These are phyloP conservation scores for Mico argentatus DNA, from an alignment of 2,797 vertebrate genomes.

Conservation along the genomic window DNA sequence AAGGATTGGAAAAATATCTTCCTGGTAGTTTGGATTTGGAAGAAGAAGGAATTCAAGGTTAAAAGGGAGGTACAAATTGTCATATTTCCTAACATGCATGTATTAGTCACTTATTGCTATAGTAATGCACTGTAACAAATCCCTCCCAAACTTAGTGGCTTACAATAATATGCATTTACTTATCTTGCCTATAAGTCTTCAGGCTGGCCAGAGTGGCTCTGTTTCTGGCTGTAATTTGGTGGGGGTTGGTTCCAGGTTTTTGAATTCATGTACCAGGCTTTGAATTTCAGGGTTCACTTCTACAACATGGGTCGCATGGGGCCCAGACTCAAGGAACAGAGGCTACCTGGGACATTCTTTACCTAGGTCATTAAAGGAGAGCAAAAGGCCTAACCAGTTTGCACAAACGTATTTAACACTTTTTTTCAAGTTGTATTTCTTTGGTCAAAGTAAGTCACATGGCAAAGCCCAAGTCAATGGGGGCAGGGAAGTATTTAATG, in stretches of 20 bases:
- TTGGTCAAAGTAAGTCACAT: conserved; percentile 2
- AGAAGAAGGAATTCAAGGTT: neutral
- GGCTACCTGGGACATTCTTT: neutral
- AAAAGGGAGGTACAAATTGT: neutral
- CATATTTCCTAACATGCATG: neutral
- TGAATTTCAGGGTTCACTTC: neutral
- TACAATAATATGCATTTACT: neutral
- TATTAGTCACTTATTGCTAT: neutral
- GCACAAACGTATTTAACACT: neutral
- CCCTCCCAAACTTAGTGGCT: neutral
- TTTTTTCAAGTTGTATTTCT: neutral
- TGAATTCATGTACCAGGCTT: neutral
- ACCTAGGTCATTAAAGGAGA: neutral
- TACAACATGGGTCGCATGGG: neutral
- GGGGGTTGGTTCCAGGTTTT: neutral
- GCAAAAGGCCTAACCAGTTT: neutral
- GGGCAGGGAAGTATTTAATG: neutral
- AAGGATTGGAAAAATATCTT: neutral
- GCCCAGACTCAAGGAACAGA: neutral
- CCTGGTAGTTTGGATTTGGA: neutral
- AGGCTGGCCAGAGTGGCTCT: neutral
- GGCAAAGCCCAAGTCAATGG: neutral
- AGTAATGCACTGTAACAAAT: conserved; percentile 12
- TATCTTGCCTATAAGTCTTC: neutral
- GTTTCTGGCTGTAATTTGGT: neutral